A percentile compares a stretch with the other conserved stretches of the same genome.
These are phyloP conservation scores for Catagonus wagneri DNA, from an alignment of 2,113 vertebrate genomes.

Conservation along the genomic window DNA sequence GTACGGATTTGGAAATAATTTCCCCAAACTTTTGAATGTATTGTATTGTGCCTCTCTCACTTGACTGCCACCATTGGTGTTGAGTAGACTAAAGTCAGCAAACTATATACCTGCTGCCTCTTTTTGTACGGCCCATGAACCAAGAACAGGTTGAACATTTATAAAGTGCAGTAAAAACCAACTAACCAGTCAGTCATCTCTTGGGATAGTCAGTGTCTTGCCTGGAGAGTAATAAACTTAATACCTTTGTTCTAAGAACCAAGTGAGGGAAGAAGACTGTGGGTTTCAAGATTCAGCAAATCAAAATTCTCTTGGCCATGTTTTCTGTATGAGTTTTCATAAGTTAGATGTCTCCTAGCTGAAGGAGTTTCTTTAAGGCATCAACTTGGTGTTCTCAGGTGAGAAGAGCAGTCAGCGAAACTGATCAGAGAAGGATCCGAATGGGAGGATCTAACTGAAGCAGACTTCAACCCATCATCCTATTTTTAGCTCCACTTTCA, in stretches of 20 bases:
- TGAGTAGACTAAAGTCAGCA: neutral
- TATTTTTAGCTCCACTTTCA: neutral
- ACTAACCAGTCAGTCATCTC: neutral
- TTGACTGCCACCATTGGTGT: neutral
- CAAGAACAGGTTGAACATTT: constrained; percentile 10
- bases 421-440: neutral
- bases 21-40: neutral
- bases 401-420: neutral
- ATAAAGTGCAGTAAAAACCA: neutral
- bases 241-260: neutral
- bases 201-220: neutral
- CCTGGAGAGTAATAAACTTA: neutral
- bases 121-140: neutral
- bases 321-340: neutral
- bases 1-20: constrained; percentile 15
- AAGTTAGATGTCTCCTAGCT: neutral
- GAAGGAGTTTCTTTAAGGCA: neutral
- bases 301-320: neutral
- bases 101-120: neutral
- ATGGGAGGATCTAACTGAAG: neutral
- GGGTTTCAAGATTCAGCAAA: constrained; percentile 25
- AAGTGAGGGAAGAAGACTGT: neutral
- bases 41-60: neutral
- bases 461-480: neutral
- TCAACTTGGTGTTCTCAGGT: neutral